These are phyloP conservation scores for Melanerpes formicivorus DNA, from an alignment of 2,113 vertebrate genomes.

Conservation along the genomic window DNA sequence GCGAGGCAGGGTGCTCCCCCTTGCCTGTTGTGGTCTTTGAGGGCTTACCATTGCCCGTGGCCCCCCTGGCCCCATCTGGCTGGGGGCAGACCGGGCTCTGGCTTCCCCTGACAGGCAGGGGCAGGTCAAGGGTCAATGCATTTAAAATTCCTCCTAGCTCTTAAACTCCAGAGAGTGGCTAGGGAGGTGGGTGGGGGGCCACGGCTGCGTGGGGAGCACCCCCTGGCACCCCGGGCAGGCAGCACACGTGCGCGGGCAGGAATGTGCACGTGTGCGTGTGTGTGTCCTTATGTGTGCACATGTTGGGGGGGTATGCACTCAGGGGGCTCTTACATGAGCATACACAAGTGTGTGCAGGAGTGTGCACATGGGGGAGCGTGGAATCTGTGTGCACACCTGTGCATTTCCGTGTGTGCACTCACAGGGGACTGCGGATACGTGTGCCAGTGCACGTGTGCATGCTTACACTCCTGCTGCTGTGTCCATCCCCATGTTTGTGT, in stretches of 20 bases:
- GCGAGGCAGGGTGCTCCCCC: neutral
- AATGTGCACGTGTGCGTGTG: too few relatives aligned
- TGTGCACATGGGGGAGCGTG: accelerated
- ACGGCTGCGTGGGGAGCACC: neutral
- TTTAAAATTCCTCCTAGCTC: constrained; percentile 56
- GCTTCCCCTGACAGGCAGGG: constrained; percentile 18
- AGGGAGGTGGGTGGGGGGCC: neutral
- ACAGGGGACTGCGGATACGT: accelerated
- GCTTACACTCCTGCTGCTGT: neutral
- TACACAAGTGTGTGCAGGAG: accelerated
- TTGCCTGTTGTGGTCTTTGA: accelerated
- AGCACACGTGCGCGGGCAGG: neutral
- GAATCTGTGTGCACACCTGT: accelerated
- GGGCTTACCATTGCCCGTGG: neutral
- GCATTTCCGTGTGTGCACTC: neutral
- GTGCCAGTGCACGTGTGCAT: accelerated
- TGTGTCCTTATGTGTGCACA: accelerated
- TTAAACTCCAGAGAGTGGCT: accelerated
- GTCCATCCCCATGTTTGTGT: neutral
- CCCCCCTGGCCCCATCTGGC: neutral
- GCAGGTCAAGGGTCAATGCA: constrained; percentile 30
- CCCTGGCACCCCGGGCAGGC: accelerated
- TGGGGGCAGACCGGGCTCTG: neutral
- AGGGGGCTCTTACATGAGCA: too few relatives aligned
- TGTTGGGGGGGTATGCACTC: too few relatives aligned